Evolutionary conservation across 1,140 invertebrate species (phyloP).

Genomic region (Euwallacea similis): DNA sequence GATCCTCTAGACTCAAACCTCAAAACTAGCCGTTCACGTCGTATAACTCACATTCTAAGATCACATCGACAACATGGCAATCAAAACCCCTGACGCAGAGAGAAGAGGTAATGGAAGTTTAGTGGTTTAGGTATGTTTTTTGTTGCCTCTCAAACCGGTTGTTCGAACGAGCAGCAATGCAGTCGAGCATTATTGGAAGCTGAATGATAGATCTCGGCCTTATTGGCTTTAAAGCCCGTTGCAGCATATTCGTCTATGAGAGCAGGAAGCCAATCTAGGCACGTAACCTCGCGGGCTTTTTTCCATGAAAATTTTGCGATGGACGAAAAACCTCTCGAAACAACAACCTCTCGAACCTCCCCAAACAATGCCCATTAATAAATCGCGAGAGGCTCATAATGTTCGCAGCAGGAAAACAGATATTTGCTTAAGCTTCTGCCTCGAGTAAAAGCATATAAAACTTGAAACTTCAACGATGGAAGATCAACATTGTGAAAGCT

Average conservation of each 20-base stretch:
- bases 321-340: too few relatives aligned
- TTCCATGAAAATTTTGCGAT: too few relatives aligned
- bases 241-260: too few relatives aligned
- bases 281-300: too few relatives aligned
- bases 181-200: constrained; percentile 23
- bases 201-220: constrained; percentile 14
- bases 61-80: constrained; percentile 3
- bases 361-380: too few relatives aligned
- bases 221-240: constrained; percentile 10
- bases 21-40: too few relatives aligned
- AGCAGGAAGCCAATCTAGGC: too few relatives aligned
- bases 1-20: too few relatives aligned
- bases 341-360: too few relatives aligned
- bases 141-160: constrained; percentile 26
- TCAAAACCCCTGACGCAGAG: constrained; percentile 9
- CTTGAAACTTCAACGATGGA: not conserved
- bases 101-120: constrained; percentile 10
- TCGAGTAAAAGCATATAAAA: not conserved
- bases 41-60: too few relatives aligned
- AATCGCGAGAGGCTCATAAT: too few relatives aligned
- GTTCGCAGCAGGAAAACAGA: not conserved
- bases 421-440: not conserved
- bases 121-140: not conserved
- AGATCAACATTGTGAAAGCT: not conserved
- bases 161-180: constrained; percentile 13